A percentile compares a stretch with the other conserved stretches of the same genome.
Evolutionary conservation across 2,888 invertebrate genomes (phyloP).

Genomic region (Oscheius sp.): DNA sequence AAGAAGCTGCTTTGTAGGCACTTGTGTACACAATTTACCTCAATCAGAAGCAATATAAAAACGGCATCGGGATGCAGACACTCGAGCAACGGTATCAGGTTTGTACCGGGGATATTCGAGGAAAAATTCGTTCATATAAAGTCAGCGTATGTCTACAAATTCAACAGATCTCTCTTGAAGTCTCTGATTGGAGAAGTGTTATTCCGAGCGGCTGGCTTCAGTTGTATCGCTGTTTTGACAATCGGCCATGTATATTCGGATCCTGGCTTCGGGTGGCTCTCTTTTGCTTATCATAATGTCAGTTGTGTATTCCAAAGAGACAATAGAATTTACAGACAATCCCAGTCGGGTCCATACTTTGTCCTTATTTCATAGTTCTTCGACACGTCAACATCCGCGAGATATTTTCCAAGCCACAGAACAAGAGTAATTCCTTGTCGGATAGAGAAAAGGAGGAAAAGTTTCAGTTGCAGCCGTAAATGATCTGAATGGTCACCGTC

Average conservation of each 20-base stretch:
- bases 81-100: conserved; percentile 21
- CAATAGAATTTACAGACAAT: conserved; percentile 2
- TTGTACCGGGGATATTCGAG: neutral
- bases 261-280: conserved; percentile 13
- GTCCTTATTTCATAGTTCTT: conserved; percentile 12
- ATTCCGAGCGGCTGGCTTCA: conserved; percentile 10
- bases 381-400: neutral
- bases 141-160: conserved; percentile 16
- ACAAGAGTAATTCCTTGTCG: neutral
- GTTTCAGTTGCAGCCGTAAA: neutral
- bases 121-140: too few relatives aligned
- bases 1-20: neutral
- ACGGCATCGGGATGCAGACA: conserved; percentile 1
- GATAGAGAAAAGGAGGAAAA: too few relatives aligned
- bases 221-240: neutral
- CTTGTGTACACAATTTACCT: conserved; percentile 14
- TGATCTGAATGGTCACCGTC: conserved; percentile 6
- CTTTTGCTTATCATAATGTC: conserved; percentile 20
- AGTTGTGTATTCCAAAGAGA: neutral
- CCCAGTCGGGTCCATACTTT: conserved; percentile 8
- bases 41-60: conserved; percentile 11
- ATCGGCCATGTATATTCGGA: neutral
- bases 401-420: neutral
- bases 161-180: conserved; percentile 9
- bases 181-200: conserved; percentile 15